Conservation (phyloP, 2,113 vertebrate genomes). For the Protomyctophum bolini region DNA sequence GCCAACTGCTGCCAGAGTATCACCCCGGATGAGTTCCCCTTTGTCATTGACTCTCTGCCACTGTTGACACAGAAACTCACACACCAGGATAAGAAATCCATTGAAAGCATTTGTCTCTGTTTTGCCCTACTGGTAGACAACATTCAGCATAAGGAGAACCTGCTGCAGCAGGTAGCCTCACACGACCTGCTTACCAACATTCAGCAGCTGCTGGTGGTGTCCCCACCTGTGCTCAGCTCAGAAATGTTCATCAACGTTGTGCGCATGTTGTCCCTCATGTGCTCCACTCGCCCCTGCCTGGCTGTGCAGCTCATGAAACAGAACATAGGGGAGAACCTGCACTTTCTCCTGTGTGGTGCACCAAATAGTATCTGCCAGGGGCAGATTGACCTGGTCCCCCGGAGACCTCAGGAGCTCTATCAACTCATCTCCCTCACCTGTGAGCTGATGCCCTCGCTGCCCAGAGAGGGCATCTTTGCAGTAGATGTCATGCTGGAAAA, state of each 20-base stretch:
- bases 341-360: conserved; percentile 95
- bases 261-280: conserved; percentile 99
- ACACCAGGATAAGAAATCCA: conserved; percentile 99
- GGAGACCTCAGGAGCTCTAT: conserved; percentile 97
- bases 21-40: conserved; percentile 98
- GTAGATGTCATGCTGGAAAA: conserved; percentile 99
- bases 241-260: conserved; percentile 99
- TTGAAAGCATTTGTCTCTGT: conserved; percentile 99
- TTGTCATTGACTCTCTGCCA: conserved; percentile 96
- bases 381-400: conserved; percentile 96
- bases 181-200: conserved; percentile 97
- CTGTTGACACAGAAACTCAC: conserved; percentile 97
- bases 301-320: conserved; percentile 99
- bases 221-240: conserved; percentile 96
- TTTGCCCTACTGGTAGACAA: conserved; percentile 98
- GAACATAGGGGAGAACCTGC: conserved; percentile 98
- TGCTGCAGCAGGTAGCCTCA: conserved; percentile 97
- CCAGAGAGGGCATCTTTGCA: conserved; percentile 98
- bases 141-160: conserved; percentile 99
- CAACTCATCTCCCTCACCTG: conserved; percentile 98
- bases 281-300: conserved; percentile 95
- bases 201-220: conserved; percentile 96
- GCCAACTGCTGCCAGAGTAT: conserved; percentile 99
- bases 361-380: conserved; percentile 98
- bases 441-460: conserved; percentile 98